Evolutionary conservation across 2,797 vertebrate species (phyloP).

Genomic region (Eidolon dupreanum): DNA sequence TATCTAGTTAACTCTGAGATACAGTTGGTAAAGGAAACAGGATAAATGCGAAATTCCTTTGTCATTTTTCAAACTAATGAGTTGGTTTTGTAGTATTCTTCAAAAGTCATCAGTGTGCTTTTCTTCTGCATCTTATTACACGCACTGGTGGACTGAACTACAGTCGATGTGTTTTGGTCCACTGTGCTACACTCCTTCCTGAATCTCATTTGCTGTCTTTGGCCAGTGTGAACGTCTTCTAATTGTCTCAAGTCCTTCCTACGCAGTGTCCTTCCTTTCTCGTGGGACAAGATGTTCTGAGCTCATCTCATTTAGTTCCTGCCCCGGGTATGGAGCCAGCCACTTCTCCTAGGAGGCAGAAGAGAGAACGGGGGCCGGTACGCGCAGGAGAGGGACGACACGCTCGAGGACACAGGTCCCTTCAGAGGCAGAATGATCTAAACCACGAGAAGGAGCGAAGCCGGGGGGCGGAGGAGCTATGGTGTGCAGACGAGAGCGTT

Average conservation of each 20-base stretch:
- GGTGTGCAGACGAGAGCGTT: neutral
- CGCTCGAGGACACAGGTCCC: neutral
- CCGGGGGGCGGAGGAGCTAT: neutral
- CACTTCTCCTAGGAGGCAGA: neutral
- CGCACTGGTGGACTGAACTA: too few species aligned
- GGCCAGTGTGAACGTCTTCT: neutral
- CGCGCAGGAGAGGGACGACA: rapidly evolving
- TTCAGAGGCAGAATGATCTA: neutral
- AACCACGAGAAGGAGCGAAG: rapidly evolving
- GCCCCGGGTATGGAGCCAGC: neutral
- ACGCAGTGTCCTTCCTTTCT: neutral
- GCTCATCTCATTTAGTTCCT: rapidly evolving
- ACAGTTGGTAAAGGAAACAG: neutral
- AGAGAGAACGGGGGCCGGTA: neutral
- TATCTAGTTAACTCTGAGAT: neutral
- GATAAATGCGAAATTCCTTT: too few species aligned
- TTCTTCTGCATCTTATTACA: neutral
- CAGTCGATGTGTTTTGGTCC: rapidly evolving
- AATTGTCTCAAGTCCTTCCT: neutral
- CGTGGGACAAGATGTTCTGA: neutral
- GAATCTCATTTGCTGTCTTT: neutral
- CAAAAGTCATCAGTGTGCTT: rapidly evolving
- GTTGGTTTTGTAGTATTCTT: neutral
- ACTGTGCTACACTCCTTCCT: neutral
- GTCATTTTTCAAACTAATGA: neutral